Evolutionary conservation across 2,888 invertebrate species (phyloP), one percentile per base, ranked within the genome.

Genomic region (Melinopterus prodromus): DNA sequence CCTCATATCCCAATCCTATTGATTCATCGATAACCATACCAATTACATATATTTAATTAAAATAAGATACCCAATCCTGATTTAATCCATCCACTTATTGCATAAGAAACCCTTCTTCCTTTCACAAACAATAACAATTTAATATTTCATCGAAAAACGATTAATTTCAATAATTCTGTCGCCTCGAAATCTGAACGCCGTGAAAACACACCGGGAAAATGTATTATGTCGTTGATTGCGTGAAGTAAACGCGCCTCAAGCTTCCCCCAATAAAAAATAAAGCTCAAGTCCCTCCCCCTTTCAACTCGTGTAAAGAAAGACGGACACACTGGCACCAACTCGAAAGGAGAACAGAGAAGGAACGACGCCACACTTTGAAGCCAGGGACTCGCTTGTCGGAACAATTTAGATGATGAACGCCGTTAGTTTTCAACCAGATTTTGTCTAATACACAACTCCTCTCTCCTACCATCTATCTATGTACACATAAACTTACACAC

Each of bases 331-430:
- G 70, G 70, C 70, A 75, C 76, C 78, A 69, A 69, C 38, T 14
- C 74, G 77, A 35, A 69, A 70, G 71, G 36, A 26, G 74, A 53
- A 16, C n/a, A 77, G 79, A 79, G 69, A 71, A 79, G 78, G 77
- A 79, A 74, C 35, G 35, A 74, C 74, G 16, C 37, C 37, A 36
- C 71, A 72, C 37, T 14, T 38, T 77, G 78, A 76, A 78, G 79
- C 72, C 72, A 69, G 71, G 71, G 77, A 81, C 5, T 35, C 86
- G 85, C 85, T 26, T 87, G 86, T 87, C 86, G 86, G 84, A 86
- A 85, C 85, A 86, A 87, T 88, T 87, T 87, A 84, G 85, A 84
- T 87, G 85, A 87, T 85, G 85, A 83, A 84, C 85, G 84, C 77
- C 77, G 79, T 84, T 85, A 88, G 88, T 88, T 83, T 85, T 82